Evolutionary conservation across 2,888 invertebrate genomes (phyloP).

Genomic region (Bimastos eiseni): DNA sequence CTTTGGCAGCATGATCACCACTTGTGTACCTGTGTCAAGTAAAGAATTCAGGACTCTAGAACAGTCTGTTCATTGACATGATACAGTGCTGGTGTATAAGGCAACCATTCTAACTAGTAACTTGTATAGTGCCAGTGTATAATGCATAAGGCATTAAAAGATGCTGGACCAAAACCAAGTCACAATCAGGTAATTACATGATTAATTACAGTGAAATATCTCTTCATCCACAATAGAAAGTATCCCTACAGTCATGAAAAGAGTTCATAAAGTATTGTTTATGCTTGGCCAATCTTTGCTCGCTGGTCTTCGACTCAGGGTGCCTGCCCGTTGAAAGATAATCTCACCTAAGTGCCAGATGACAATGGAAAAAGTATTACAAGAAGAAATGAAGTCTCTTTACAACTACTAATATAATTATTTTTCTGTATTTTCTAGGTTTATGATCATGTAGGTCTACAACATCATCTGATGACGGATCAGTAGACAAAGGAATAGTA

Average conservation of each 20-base stretch:
- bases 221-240: background rate
- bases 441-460: too few relatives aligned
- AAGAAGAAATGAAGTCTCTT: background rate
- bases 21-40: background rate
- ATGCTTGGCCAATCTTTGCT: background rate
- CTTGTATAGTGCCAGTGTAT: too few relatives aligned
- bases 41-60: background rate
- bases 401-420: too few relatives aligned
- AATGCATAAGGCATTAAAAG: too few relatives aligned
- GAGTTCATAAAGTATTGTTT: background rate
- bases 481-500: too few relatives aligned
- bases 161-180: too few relatives aligned
- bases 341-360: background rate
- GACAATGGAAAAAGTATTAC: background rate
- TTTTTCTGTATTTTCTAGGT: too few relatives aligned
- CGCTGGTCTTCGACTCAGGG: background rate
- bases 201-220: background rate
- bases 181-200: too few relatives aligned
- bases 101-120: background rate
- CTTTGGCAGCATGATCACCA: background rate
- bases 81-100: too few relatives aligned
- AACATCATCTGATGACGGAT: too few relatives aligned
- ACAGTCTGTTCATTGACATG: background rate
- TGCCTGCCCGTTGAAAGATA: background rate
- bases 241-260: background rate